These are phyloP conservation scores for Microctonus brassicae DNA, from an alignment of 2,888 invertebrate species.

Conservation along the genomic window DNA sequence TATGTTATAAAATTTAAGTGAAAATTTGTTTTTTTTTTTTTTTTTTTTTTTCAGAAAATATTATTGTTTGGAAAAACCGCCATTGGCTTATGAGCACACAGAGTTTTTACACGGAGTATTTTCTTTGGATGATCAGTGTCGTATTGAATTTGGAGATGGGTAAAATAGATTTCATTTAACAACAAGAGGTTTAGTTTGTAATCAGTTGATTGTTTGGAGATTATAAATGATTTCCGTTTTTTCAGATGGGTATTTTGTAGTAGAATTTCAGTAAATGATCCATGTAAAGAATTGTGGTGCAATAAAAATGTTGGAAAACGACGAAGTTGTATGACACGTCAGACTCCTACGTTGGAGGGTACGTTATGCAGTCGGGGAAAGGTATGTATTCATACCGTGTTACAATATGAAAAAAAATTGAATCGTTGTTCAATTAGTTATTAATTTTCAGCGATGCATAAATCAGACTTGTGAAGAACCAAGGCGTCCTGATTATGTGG, in stretches of 20 bases:
- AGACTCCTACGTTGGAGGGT: conserved; percentile 24
- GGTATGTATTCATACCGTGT: neutral
- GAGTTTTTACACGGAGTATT: conserved; percentile 18
- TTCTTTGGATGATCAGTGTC: conserved; percentile 24
- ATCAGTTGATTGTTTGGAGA: neutral
- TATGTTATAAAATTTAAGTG: neutral
- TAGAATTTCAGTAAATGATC: conserved; percentile 18
- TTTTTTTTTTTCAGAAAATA: neutral
- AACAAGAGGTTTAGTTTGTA: neutral
- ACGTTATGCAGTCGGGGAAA: conserved; percentile 27
- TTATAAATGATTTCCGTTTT: neutral
- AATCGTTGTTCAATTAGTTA: neutral
- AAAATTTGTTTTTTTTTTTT: neutral
- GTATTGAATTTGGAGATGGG: conserved; percentile 33
- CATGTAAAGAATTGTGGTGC: conserved; percentile 28
- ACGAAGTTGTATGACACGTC: conserved; percentile 28
- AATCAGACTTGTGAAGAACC: conserved; percentile 26
- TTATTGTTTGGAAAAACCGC: conserved; percentile 27
- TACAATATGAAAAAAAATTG: neutral
- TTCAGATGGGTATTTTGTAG: conserved; percentile 28
- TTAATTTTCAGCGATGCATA: conserved; percentile 20
- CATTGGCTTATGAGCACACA: neutral
- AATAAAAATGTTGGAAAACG: conserved; percentile 15
- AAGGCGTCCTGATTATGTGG: neutral
- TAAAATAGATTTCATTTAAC: neutral